Evolutionary conservation across 2,113 vertebrate genomes (phyloP), one percentile per base, ranked within the genome.

Genomic region (Laticauda colubrina): DNA sequence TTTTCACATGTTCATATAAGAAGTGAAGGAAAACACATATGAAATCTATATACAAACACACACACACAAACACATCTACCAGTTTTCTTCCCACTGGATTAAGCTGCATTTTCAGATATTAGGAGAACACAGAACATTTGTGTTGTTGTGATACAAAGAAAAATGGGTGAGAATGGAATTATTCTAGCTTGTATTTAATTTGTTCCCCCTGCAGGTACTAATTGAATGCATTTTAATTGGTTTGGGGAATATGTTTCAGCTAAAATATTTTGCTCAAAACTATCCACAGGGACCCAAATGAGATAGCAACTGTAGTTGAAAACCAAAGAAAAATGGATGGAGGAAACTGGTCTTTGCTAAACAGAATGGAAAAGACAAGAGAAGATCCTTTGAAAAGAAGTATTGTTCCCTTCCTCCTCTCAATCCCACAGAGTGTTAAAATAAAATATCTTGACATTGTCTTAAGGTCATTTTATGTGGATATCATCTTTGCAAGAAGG

Each of bases 351-450:
- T 54, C 43, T 91, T 96, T 92, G 96, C 94, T 85, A 89, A 29
- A 88, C 94, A 91, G 95, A 96, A 95, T 94, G 92, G 94, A 95
- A 93, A 93, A 61, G 86, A 20, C 21, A 15, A 12, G 15, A 3
- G 95, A 95, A 95, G 89, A 61, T 90, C 94, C 94, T 95, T 92
- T 95, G 45, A 96, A 95, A 97, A 96, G 95, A 91, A 94, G 93
- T 89, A 96, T 93, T 94, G 97, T 97, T 96, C 92, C 97, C 97
- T 97, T 96, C 93, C 95, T 95, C 89, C 93, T 93, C 95, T 96
- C 96, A 95, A 94, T 92, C 85, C 39, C 94, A 94, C 92, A 90
- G 94, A 96, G 94, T 91, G 96, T 97, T 97, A 95, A 97, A 97
- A 97, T 95, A 94, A 96, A 97, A 96, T 95, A 94, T 93, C 95